phyloP scores from a whole-genome alignment of 2,888 invertebrate species.

The Phyllotreta striolata region DNA sequence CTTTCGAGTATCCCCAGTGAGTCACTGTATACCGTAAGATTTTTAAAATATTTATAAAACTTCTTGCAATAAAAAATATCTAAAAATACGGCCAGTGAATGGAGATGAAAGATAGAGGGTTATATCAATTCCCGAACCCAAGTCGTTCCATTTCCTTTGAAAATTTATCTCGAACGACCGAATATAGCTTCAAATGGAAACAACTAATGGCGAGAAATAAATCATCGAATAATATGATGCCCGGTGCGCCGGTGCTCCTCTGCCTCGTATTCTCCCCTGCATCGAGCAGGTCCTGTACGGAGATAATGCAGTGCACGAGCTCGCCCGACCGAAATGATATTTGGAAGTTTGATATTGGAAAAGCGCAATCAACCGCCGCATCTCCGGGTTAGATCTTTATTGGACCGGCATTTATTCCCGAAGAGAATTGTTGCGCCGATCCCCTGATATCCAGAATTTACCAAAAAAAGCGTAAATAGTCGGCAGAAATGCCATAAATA shows the following conservation, averaged over 20 bases:
- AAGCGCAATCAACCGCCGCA: conserved; percentile 43
- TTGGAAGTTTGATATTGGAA: conserved; percentile 50
- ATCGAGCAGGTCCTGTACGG: conserved; percentile 19
- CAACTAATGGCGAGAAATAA: conserved; percentile 54
- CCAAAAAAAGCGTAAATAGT: no score
- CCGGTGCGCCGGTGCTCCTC: conserved; percentile 21
- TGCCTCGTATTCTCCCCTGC: conserved; percentile 14
- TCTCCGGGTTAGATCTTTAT: conserved; percentile 41
- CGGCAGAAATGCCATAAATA: no score
- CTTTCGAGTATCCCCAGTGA: no score
- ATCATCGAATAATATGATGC: conserved; percentile 53
- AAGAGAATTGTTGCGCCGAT: conserved; percentile 10
- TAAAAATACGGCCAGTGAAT: background rate
- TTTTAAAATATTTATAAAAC: no score
- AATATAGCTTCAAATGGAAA: conserved; percentile 52
- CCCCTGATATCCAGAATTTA: no score
- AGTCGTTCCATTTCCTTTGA: conserved; percentile 20
- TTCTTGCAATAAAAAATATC: no score
- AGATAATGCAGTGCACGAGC: conserved; percentile 49
- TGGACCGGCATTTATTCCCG: conserved; percentile 33
- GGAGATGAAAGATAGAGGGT: background rate
- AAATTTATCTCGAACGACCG: conserved; percentile 20
- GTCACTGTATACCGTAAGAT: no score
- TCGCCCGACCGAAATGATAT: conserved; percentile 50
- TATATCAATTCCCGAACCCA: conserved; percentile 8